Conservation (phyloP, 1,140 invertebrate genomes). For the Drosophila mayri region DNA sequence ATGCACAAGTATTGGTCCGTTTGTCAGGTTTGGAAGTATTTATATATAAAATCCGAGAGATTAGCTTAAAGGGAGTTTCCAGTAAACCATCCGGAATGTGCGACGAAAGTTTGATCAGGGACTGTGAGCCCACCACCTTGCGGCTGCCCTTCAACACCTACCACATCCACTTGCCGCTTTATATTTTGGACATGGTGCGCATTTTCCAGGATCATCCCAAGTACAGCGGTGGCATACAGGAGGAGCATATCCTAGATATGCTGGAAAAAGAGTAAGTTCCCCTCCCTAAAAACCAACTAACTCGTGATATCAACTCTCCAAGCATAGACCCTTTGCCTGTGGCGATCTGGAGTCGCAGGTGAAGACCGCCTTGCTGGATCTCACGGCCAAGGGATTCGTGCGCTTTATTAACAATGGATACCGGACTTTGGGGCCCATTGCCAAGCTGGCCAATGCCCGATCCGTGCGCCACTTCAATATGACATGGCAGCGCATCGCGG, state of each 20-base stretch:
- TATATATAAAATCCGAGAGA: background rate
- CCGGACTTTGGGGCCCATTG: conserved; percentile 79
- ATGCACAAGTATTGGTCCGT: background rate
- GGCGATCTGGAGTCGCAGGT: conserved; percentile 80
- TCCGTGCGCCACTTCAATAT: conserved; percentile 69
- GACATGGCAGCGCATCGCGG: conserved; percentile 75
- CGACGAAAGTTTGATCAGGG: conserved; percentile 57
- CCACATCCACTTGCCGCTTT: conserved; percentile 74
- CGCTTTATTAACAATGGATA: conserved; percentile 74
- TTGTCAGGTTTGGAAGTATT: background rate
- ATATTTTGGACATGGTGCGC: conserved; percentile 78
- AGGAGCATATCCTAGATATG: conserved; percentile 73
- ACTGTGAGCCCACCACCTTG: conserved; percentile 70
- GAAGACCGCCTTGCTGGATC: conserved; percentile 69
- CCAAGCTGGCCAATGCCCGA: conserved; percentile 75
- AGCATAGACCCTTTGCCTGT: conserved; percentile 62
- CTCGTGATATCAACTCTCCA: background rate
- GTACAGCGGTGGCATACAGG: conserved; percentile 69
- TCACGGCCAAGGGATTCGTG: conserved; percentile 71
- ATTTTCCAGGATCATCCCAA: conserved; percentile 80
- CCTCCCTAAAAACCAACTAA: background rate
- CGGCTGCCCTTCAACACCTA: conserved; percentile 67
- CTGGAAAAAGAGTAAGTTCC: conserved; percentile 72
- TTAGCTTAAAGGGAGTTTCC: background rate
- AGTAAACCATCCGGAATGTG: conserved; percentile 42